Evolutionary conservation across 2,888 invertebrate genomes (phyloP).

Genomic region (Branchellion lobata): DNA sequence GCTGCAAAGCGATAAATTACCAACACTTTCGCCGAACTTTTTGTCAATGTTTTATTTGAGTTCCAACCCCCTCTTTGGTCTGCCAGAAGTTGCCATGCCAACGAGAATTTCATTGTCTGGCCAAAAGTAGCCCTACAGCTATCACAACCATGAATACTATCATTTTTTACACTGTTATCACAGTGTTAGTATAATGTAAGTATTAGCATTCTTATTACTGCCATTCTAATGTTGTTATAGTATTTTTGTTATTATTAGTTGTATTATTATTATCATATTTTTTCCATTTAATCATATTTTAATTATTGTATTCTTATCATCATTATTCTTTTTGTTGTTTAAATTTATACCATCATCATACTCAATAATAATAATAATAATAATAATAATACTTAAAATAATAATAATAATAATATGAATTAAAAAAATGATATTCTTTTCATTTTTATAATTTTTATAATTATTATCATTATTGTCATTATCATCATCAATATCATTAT

Average conservation of each 20-base stretch:
- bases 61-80: no score
- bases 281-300: not conserved
- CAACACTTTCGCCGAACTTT: no score
- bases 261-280: not conserved
- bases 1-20: no score
- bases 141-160: no score
- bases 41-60: no score
- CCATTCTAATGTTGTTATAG: not conserved
- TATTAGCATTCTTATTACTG: not conserved
- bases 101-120: no score
- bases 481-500: not conserved
- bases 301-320: not conserved
- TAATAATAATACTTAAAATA: conserved; percentile 11
- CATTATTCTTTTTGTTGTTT: not conserved
- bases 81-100: no score
- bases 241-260: not conserved
- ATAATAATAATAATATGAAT: conserved; percentile 16
- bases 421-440: not conserved
- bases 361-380: not conserved
- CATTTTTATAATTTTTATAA: not conserved
- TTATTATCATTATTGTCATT: conserved; percentile 1
- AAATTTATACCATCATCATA: not conserved
- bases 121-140: no score
- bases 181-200: no score
- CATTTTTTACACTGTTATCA: no score